Percentiles rank a stretch among this genome's conserved stretches.
These are phyloP conservation scores for Malacoctenus gilli DNA, from an alignment of 2,797 vertebrate species.

Conservation along the genomic window DNA sequence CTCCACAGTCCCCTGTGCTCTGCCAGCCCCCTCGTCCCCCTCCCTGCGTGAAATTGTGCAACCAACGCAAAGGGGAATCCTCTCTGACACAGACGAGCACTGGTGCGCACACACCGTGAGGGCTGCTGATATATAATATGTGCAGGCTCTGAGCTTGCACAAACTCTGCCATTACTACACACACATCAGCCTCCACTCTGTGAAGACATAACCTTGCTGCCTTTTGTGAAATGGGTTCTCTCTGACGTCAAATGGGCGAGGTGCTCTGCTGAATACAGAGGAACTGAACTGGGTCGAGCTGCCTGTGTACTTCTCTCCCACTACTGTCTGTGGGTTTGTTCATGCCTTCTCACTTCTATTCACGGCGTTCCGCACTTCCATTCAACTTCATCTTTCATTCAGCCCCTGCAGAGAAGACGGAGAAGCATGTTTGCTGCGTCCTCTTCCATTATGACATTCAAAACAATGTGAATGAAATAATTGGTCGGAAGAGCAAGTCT, in stretches of 20 bases:
- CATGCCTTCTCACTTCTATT: slow-evolving; percentile 50
- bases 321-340: slow-evolving; percentile 65
- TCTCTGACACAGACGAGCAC: slow-evolving; percentile 71
- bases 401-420: slow-evolving; percentile 60
- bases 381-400: slow-evolving; percentile 74
- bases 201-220: slow-evolving; percentile 62
- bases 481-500: slow-evolving; percentile 17
- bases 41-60: slow-evolving; percentile 56
- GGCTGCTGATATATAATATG: slow-evolving; percentile 66
- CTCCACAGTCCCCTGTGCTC: slow-evolving; percentile 22
- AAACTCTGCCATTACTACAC: slow-evolving; percentile 49
- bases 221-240: slow-evolving; percentile 67
- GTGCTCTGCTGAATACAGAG: slow-evolving; percentile 61
- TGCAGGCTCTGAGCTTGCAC: slow-evolving; percentile 60
- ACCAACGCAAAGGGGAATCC: slow-evolving; percentile 75
- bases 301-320: slow-evolving; percentile 49
- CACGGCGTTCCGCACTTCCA: slow-evolving; percentile 49
- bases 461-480: slow-evolving; percentile 48
- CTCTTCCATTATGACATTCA: slow-evolving; percentile 45
- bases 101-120: slow-evolving; percentile 36
- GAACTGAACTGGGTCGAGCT: slow-evolving; percentile 69
- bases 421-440: slow-evolving; percentile 38
- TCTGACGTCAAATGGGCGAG: slow-evolving; percentile 73
- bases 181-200: slow-evolving; percentile 46
- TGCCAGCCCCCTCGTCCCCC: slow-evolving; percentile 31